These are phyloP conservation scores for Pseudococcus viburni DNA, from an alignment of 2,888 invertebrate species.

Conservation along the genomic window DNA sequence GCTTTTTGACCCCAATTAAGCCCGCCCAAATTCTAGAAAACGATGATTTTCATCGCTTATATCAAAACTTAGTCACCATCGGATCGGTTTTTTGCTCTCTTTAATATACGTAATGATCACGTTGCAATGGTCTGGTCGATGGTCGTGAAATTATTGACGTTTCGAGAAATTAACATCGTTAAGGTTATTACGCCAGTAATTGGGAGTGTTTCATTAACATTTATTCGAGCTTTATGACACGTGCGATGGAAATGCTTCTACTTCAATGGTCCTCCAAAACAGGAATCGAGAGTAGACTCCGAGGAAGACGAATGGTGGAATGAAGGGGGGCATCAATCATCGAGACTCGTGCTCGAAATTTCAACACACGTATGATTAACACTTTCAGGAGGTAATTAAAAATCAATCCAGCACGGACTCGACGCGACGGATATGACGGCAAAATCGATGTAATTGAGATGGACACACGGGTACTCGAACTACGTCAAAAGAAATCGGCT, in stretches of 20 bases:
- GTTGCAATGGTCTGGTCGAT: background rate
- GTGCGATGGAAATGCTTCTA: background rate
- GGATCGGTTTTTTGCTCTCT: too few relatives aligned
- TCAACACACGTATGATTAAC: background rate
- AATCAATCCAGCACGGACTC: background rate
- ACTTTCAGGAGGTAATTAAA: background rate
- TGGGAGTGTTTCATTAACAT: constrained; percentile 39
- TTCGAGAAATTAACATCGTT: constrained; percentile 19
- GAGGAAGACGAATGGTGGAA: background rate
- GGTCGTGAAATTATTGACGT: constrained; percentile 23
- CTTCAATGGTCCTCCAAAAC: background rate
- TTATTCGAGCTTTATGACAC: constrained; percentile 16
- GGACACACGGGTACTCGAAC: background rate
- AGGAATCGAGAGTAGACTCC: background rate
- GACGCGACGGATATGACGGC: background rate
- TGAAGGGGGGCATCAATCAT: background rate
- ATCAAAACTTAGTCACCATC: background rate
- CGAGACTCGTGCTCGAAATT: constrained; percentile 1
- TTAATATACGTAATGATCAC: background rate
- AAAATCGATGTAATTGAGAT: background rate
- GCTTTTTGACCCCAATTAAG: background rate
- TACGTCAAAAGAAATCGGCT: constrained; percentile 4
- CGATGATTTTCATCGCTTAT: background rate
- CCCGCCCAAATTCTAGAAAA: background rate
- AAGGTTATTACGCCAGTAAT: constrained; percentile 32